Base-by-base conservation (phyloP, 2,797 vertebrate genomes). In the Liparis tanakae region DNA sequence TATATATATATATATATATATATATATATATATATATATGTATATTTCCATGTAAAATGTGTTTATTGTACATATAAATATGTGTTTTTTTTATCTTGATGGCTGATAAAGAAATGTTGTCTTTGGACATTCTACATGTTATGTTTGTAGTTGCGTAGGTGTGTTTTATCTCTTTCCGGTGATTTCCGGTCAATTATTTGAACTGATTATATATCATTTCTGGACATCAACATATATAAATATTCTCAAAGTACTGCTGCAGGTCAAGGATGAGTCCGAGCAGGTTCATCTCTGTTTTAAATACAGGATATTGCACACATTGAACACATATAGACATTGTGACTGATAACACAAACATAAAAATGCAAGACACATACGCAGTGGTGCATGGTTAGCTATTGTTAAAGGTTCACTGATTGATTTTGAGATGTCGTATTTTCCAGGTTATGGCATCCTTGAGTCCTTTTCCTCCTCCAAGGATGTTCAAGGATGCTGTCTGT, bases 261-360 rank as follows among this genome's bases (percentile, higher is more conserved):
- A 85, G 80, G 72, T 85, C 87, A 93, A 90, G 87, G 88, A 93
- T 92, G 89, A 84, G 78, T 85, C 74, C 84, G 83, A 50, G 59
- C 68, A 91, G 88, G 87, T 93, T 94, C 94, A 95, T 95, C 89
- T 92, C 94, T 82, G 94, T 94, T 90, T 94, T 80, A 88, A 85
- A 80, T 85, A 84, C 83, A 90, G 50, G 90, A 72, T 81, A 86
- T 78, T 82, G 76, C 77, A 91, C 83, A 92, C 84, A 81, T 86
- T 89, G 79, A 70, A 85, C 69, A 91, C 79, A 88, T 12, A 85
- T 70, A 85, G 87, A 93, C 80, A 92, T 76, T 81, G 78, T 87
- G 86, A 89, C 74, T 84, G 66, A 88, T 83, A 81, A 84, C 81
- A 84, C 89, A 93, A 81, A 91, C 54, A 90, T 41, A 41, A 65